Conservation (phyloP, 2,113 vertebrate species). For the Phalacrocorax brasilianus region DNA sequence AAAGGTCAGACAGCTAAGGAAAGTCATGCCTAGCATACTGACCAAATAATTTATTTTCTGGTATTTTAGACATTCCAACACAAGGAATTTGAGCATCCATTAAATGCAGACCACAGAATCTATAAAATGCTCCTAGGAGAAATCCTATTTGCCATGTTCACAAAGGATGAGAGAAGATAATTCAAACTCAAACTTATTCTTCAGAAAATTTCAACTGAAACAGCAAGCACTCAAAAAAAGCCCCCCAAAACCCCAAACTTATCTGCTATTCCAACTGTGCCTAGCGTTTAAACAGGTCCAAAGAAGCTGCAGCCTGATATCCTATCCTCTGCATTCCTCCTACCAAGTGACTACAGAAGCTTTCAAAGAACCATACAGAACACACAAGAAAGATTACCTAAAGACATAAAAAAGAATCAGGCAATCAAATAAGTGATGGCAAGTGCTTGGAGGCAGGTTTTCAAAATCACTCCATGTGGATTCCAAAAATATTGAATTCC, state of each 20-base stretch:
- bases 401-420: not conserved
- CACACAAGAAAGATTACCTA: not conserved
- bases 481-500: not conserved
- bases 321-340: not conserved
- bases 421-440: not conserved
- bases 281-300: not conserved
- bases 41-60: not conserved
- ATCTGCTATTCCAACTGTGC: not conserved
- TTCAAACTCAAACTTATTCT: not conserved
- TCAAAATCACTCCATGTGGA: not conserved
- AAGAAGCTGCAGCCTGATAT: not conserved
- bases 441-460: not conserved
- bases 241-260: not conserved
- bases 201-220: not conserved
- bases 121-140: not conserved
- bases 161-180: not conserved
- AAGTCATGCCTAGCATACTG: not conserved
- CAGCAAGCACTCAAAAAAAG: not conserved
- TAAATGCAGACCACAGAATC: not conserved
- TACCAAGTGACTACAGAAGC: not conserved
- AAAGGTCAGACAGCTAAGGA: not conserved
- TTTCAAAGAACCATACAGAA: not conserved
- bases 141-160: not conserved
- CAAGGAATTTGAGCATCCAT: not conserved
- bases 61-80: not conserved